Conservation (phyloP, 1,140 invertebrate genomes). For the Paralvinella palmiformis region DNA sequence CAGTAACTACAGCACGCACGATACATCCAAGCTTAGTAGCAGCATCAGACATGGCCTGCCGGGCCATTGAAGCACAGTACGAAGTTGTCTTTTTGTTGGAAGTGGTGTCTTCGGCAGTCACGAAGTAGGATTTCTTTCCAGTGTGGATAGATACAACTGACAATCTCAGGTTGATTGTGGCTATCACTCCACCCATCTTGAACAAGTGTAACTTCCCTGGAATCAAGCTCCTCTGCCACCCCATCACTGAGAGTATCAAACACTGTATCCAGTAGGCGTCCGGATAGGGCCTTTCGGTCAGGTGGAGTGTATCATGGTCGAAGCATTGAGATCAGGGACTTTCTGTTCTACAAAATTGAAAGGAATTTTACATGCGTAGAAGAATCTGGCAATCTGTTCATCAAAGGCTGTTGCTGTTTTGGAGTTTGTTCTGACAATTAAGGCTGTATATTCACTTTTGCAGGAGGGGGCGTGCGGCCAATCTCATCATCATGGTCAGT, state of each 20-base stretch:
- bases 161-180: neutral
- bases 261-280: neutral
- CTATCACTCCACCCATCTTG: neutral
- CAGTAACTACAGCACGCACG: neutral
- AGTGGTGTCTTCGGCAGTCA: neutral
- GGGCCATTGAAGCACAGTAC: neutral
- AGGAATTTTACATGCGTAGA: neutral
- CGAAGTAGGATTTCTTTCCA: neutral
- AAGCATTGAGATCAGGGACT: too few relatives aligned
- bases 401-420: too few relatives aligned
- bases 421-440: too few relatives aligned
- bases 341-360: neutral
- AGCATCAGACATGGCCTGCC: neutral
- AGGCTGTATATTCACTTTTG: too few relatives aligned
- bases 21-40: neutral
- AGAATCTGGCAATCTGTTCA: too few relatives aligned
- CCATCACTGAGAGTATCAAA: neutral
- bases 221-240: neutral
- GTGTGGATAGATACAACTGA: neutral
- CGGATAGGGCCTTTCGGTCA: neutral
- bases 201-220: neutral
- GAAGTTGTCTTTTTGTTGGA: neutral
- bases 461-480: too few relatives aligned
- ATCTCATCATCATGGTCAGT: too few relatives aligned
- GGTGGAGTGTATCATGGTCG: neutral